Percentiles rank a stretch among this genome's conserved stretches.
These are phyloP conservation scores for Mirza zaza DNA, from an alignment of 2,113 vertebrate species.

Conservation along the genomic window DNA sequence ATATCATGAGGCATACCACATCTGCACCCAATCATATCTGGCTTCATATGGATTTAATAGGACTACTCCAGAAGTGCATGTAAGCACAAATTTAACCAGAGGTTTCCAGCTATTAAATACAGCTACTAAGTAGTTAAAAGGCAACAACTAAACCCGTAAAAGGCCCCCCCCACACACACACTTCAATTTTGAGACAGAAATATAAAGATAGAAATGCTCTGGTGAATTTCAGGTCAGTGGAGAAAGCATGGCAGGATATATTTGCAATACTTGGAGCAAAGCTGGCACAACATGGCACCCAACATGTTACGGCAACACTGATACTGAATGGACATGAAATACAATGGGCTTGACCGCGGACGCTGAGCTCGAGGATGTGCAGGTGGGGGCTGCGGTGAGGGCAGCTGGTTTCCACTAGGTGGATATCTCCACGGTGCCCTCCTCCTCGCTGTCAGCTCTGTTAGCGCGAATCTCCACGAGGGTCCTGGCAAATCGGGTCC, in stretches of 20 bases:
- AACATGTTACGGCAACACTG: slow-evolving; percentile 74
- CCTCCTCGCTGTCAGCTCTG: slow-evolving; percentile 94
- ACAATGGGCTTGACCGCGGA: neutral
- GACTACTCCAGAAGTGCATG: slow-evolving; percentile 83
- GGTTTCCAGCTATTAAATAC: slow-evolving; percentile 86
- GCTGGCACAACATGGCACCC: slow-evolving; percentile 73
- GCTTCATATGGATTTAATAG: slow-evolving; percentile 89
- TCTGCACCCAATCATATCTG: slow-evolving; percentile 89
- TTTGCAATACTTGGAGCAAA: slow-evolving; percentile 61
- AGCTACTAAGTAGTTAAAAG: slow-evolving; percentile 87
- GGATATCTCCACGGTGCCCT: slow-evolving; percentile 90
- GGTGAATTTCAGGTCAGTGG: slow-evolving; percentile 73
- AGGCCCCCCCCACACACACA: slow-evolving; percentile 22
- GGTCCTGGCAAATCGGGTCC: slow-evolving; percentile 94
- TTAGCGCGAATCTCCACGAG: slow-evolving; percentile 97
- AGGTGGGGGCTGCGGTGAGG: neutral
- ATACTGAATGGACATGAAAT: slow-evolving; percentile 66
- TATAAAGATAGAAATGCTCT: slow-evolving; percentile 81
- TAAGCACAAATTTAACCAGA: slow-evolving; percentile 86
- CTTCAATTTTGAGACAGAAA: slow-evolving; percentile 81
- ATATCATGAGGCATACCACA: slow-evolving; percentile 84
- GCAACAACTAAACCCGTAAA: slow-evolving; percentile 85
- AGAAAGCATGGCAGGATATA: slow-evolving; percentile 69
- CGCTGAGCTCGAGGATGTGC: neutral
- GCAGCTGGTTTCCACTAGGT: slow-evolving; percentile 77